Percentiles rank a stretch among this genome's conserved stretches.
Evolutionary conservation across 2,888 invertebrate species (phyloP).

Genomic region (Eupithecia subfuscata): DNA sequence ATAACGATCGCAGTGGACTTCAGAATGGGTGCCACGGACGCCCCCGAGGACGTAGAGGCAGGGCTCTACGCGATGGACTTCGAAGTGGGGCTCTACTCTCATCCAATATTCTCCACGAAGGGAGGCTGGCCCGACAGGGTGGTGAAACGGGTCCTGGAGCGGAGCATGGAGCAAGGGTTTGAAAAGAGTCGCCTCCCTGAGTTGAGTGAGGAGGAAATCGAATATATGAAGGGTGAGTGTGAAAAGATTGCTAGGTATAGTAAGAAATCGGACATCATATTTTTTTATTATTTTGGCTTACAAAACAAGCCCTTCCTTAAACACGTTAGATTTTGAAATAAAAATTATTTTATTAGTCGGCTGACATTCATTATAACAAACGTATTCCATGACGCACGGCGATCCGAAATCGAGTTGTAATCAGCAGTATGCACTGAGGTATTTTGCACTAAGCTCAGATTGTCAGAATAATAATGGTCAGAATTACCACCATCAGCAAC

Average conservation of each 20-base stretch:
- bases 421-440: no score
- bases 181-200: slow-evolving; percentile 73
- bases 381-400: background rate
- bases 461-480: no score
- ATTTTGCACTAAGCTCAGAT: no score
- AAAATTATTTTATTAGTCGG: background rate
- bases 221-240: slow-evolving; percentile 61
- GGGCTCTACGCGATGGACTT: slow-evolving; percentile 63
- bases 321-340: no score
- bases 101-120: slow-evolving; percentile 72
- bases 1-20: slow-evolving; percentile 70
- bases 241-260: background rate
- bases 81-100: slow-evolving; percentile 69
- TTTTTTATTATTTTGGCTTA: no score
- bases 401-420: background rate
- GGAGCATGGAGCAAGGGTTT: slow-evolving; percentile 76
- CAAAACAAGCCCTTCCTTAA: no score
- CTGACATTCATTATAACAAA: background rate
- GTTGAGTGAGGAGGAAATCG: slow-evolving; percentile 70
- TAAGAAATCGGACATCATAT: no score
- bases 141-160: slow-evolving; percentile 67
- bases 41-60: slow-evolving; percentile 60
- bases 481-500: no score
- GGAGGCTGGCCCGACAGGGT: slow-evolving; percentile 81
- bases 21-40: slow-evolving; percentile 57